These are phyloP conservation scores for Lasiurus cinereus DNA, from an alignment of 2,113 vertebrate species.

Conservation along the genomic window DNA sequence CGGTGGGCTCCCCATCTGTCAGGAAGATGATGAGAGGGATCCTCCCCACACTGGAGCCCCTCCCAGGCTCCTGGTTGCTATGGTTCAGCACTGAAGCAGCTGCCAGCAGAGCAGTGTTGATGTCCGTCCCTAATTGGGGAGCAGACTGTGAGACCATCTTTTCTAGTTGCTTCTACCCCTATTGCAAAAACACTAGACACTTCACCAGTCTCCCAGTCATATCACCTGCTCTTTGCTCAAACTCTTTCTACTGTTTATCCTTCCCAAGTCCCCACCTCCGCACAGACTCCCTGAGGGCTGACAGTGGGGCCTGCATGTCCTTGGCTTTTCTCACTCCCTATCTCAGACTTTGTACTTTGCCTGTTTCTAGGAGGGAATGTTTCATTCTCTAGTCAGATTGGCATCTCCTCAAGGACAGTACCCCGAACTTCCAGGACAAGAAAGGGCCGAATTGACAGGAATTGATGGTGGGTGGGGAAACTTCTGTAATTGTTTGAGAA, in stretches of 20 bases:
- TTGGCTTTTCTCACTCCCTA: slow-evolving; percentile 42
- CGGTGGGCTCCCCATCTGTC: slow-evolving; percentile 92
- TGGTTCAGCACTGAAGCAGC: slow-evolving; percentile 90
- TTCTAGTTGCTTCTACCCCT: slow-evolving; percentile 27
- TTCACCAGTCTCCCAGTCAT: neutral
- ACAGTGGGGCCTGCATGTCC: neutral
- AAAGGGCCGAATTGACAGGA: slow-evolving; percentile 37
- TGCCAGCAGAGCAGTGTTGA: slow-evolving; percentile 90
- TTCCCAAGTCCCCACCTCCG: neutral
- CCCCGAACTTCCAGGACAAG: neutral
- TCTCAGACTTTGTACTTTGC: slow-evolving; percentile 10
- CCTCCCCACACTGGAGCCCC: slow-evolving; percentile 54
- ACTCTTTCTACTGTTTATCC: slow-evolving; percentile 4
- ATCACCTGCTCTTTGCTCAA: slow-evolving; percentile 33
- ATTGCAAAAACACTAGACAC: neutral
- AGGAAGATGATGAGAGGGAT: slow-evolving; percentile 92
- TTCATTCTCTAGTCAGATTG: slow-evolving; percentile 13
- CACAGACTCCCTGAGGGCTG: neutral
- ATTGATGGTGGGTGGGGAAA: neutral
- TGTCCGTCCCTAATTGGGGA: slow-evolving; percentile 90
- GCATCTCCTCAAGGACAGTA: neutral
- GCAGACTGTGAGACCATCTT: slow-evolving; percentile 46
- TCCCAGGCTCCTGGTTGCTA: slow-evolving; percentile 62
- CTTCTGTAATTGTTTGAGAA: slow-evolving; percentile 2
- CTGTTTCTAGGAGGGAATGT: neutral